Conservation (phyloP, 37 sponge, comb jelly and placozoan species). For the Tethya wilhelma region DNA sequence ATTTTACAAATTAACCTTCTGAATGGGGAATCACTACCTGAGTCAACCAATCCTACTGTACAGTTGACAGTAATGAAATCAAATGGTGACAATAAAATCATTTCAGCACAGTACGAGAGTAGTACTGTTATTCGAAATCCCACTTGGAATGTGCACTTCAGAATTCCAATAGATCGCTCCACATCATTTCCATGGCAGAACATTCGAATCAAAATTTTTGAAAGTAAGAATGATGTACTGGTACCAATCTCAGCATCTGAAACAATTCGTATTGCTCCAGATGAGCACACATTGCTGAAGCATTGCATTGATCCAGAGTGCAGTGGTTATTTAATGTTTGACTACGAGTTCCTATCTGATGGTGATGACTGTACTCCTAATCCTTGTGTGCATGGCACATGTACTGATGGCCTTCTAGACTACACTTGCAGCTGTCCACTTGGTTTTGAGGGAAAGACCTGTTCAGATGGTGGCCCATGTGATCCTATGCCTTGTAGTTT, state of each 20-base stretch:
- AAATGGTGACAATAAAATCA: background rate
- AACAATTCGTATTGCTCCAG: background rate
- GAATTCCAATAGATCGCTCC: too few species aligned
- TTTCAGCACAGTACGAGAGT: background rate
- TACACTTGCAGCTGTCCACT: background rate
- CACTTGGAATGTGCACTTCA: too few species aligned
- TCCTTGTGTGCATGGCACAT: background rate
- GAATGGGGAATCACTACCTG: background rate
- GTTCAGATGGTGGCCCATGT: too few species aligned
- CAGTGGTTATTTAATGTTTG: background rate
- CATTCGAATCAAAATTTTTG: too few species aligned
- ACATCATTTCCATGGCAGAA: too few species aligned
- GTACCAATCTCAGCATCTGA: too few species aligned
- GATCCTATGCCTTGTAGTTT: too few species aligned
- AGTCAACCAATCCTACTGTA: background rate
- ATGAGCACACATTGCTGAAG: background rate
- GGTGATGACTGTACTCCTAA: background rate
- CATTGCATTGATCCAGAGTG: background rate
- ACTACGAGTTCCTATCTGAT: background rate
- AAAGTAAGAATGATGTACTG: too few species aligned
- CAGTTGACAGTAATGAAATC: background rate
- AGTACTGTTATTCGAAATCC: too few species aligned
- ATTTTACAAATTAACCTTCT: background rate
- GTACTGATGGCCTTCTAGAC: background rate
- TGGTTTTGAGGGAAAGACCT: too few species aligned